Base-by-base conservation (phyloP, 2,797 vertebrate species). In the Macroramphosus scolopax region DNA sequence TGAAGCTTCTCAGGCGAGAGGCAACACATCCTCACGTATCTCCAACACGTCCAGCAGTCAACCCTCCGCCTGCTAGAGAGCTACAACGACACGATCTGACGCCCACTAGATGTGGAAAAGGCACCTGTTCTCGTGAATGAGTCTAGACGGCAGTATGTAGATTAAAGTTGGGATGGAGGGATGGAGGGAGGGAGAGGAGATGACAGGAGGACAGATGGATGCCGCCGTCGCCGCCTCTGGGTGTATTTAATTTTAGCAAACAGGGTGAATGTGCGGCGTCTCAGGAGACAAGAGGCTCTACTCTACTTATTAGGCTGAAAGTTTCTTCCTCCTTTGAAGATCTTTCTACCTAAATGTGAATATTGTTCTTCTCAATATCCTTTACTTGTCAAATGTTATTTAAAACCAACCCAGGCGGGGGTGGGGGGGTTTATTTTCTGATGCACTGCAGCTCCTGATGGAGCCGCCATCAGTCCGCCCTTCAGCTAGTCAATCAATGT, bases 191-290 rank as follows among this genome's bases (percentile, higher is more conserved):
- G 4, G n/a, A 51, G 53, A 15, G n/a, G 49, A 63, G 22, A 34
- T 1, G 52, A 66, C 55, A 57, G 46, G 22, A 44, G 28, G 39
- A 48, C 54, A 66, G 36, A 59, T 5, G 26, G 67, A 55, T 36
- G 52, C 16, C 62, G 49, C 39, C 17, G n/a, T n/a, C n/a, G 1
- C 12, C 1, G 29, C 60, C 60, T 63, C 24, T 0, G 25, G 63
- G 37, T 42, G 51, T 16, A 32, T 74, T 78, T 69, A 34, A 76
- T 67, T 76, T 67, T 38, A 68, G 55, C 42, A 49, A 55, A 62
- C 34, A 18, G 26, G 8, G 15, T 34, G 38, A 50, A 56, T 39
- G 32, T 29, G 8, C 45, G 28, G n/a, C 17, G 16, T 58, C 63
- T 58, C 45, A 1, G 5, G 68, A 44, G 68, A 42, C 16, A 1